Conservation (phyloP, 2,888 invertebrate genomes). For the Liodrosophila aerea region DNA sequence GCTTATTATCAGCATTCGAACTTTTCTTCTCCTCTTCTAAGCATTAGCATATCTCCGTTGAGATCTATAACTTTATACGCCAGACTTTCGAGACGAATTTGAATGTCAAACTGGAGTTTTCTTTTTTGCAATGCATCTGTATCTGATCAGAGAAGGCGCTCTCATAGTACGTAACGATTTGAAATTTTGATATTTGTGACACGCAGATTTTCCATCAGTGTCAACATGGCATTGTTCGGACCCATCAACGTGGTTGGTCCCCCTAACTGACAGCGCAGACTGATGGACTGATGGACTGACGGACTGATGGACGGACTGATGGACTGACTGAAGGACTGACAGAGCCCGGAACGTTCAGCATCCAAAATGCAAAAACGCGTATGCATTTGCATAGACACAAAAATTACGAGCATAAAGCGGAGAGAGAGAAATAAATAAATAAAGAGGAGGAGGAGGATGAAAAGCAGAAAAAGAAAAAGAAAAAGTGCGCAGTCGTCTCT, state of each 20-base stretch:
- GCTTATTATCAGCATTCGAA: slow-evolving; percentile 7
- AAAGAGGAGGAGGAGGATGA: background rate
- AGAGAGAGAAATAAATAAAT: background rate
- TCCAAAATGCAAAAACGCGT: slow-evolving; percentile 53
- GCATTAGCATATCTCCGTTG: slow-evolving; percentile 64
- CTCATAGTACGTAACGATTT: slow-evolving; percentile 58
- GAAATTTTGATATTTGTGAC: slow-evolving; percentile 75
- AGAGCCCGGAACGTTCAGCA: slow-evolving; percentile 40
- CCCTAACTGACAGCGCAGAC: slow-evolving; percentile 32
- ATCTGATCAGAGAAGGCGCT: slow-evolving; percentile 28
- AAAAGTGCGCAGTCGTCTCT: slow-evolving; percentile 34
- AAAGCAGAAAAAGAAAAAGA: background rate
- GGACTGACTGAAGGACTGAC: slow-evolving; percentile 43
- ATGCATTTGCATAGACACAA: slow-evolving; percentile 71
- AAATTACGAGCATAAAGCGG: slow-evolving; percentile 39
- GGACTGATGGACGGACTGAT: slow-evolving; percentile 25
- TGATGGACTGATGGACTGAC: slow-evolving; percentile 10
- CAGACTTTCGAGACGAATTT: slow-evolving; percentile 19
- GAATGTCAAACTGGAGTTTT: slow-evolving; percentile 34
- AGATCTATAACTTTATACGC: slow-evolving; percentile 58
- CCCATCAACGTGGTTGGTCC: slow-evolving; percentile 72
- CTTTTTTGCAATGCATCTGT: too few species aligned
- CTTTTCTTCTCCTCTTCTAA: background rate
- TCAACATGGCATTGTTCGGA: slow-evolving; percentile 72
- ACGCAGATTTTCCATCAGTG: slow-evolving; percentile 76